Evolutionary conservation across 2,888 invertebrate species (phyloP).

Genomic region (Drosophila meridiana): DNA sequence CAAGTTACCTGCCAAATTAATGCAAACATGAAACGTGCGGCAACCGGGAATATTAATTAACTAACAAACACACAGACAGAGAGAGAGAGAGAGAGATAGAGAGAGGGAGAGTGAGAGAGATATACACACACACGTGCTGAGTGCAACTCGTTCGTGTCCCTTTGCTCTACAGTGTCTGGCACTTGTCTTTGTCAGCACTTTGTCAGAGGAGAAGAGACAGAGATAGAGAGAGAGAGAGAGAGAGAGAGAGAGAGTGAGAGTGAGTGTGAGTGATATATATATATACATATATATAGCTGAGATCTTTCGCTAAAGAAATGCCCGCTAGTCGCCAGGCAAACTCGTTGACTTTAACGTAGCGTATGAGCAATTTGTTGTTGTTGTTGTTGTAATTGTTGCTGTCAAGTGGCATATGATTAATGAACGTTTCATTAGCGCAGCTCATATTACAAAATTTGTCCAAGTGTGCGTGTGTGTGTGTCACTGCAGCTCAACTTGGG

Average conservation of each 20-base stretch:
- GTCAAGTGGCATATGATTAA: slow-evolving; percentile 75
- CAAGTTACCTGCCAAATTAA: slow-evolving; percentile 82
- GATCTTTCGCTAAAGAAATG: slow-evolving; percentile 26
- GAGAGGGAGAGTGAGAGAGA: no score
- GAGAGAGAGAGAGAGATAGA: no score
- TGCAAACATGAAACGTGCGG: slow-evolving; percentile 80
- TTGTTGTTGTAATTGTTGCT: slow-evolving; percentile 15
- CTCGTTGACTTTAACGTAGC: slow-evolving; percentile 25
- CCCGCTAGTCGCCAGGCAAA: slow-evolving; percentile 28
- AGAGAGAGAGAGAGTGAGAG: not conserved
- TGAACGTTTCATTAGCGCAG: slow-evolving; percentile 77
- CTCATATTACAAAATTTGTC: slow-evolving; percentile 57
- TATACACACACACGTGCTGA: not conserved
- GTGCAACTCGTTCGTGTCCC: slow-evolving; percentile 25
- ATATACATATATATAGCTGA: not conserved
- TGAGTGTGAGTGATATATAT: no score
- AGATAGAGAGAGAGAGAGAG: not conserved
- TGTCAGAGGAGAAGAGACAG: not conserved
- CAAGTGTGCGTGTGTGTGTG: slow-evolving; percentile 19
- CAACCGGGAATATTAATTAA: slow-evolving; percentile 80
- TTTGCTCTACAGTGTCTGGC: slow-evolving; percentile 41
- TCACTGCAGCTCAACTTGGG: slow-evolving; percentile 17
- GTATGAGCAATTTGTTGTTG: slow-evolving; percentile 51
- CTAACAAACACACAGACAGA: slow-evolving; percentile 58
- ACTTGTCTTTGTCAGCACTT: slow-evolving; percentile 66